Evolutionary conservation across 2,113 vertebrate species (phyloP).

Genomic region (Nematolebias whitei): DNA sequence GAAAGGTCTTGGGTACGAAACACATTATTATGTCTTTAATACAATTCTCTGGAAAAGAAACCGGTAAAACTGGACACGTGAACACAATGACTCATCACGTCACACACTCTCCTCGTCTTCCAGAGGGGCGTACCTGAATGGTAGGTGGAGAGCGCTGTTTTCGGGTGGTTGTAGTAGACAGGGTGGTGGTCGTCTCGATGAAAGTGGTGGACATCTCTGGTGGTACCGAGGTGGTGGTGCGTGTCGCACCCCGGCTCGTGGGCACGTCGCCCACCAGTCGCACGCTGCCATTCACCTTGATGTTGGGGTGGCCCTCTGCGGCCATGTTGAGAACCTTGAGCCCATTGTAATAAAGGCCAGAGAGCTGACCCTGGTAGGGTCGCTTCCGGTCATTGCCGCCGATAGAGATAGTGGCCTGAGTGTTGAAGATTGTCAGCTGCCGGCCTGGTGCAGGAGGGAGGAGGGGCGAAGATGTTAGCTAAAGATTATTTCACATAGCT

Average conservation of each 20-base stretch:
- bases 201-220: conserved; percentile 98
- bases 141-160: conserved; percentile 94
- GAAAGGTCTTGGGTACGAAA: too few relatives aligned
- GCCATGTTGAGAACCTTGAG: conserved; percentile 98
- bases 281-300: conserved; percentile 96
- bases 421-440: conserved; percentile 99
- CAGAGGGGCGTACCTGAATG: conserved; percentile 83
- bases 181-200: conserved; percentile 96
- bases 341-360: conserved; percentile 98
- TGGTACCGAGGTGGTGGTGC: conserved; percentile 91
- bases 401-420: conserved; percentile 97
- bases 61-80: too few relatives aligned
- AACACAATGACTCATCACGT: not conserved
- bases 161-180: conserved; percentile 95
- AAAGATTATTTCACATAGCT: not conserved
- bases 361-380: conserved; percentile 97
- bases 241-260: conserved; percentile 86
- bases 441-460: conserved; percentile 80
- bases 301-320: conserved; percentile 92
- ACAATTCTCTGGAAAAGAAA: too few relatives aligned
- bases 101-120: not conserved
- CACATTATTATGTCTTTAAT: too few relatives aligned
- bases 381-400: conserved; percentile 94
- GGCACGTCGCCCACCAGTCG: conserved; percentile 94
- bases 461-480: not conserved